Percentiles rank a stretch among this genome's conserved stretches.
phyloP scores from a whole-genome alignment of 2,888 invertebrate genomes.

The Apodemia mormo region DNA sequence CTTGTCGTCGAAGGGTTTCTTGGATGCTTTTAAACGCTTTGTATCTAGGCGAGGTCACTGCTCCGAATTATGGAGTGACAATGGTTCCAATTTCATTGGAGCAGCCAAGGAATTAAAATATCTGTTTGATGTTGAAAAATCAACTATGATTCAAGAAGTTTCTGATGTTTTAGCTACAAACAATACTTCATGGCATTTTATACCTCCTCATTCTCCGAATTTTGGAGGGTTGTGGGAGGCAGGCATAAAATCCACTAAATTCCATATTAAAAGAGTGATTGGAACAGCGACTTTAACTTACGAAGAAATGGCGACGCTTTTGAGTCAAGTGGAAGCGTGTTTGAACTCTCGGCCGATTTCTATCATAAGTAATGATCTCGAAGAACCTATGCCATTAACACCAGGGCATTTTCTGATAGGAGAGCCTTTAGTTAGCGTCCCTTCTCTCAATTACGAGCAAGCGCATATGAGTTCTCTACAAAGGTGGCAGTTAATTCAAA shows the following conservation, averaged over 20 bases:
- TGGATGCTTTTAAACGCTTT: background rate
- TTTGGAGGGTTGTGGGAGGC: slow-evolving; percentile 3
- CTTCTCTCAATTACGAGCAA: background rate
- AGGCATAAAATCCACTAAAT: background rate
- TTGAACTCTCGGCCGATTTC: slow-evolving; percentile 3
- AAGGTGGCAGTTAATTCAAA: background rate
- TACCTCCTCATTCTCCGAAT: background rate
- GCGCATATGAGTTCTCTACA: background rate
- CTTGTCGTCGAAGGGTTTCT: background rate
- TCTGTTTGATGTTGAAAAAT: background rate
- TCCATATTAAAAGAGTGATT: background rate
- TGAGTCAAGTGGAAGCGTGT: slow-evolving; percentile 1
- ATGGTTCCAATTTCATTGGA: background rate
- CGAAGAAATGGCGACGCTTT: background rate
- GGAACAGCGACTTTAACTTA: background rate
- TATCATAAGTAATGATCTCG: background rate
- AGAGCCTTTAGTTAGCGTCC: background rate
- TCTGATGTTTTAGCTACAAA: background rate
- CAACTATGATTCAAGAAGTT: background rate
- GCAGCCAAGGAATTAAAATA: background rate
- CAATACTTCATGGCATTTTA: background rate
- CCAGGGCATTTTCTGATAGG: background rate
- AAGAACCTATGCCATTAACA: slow-evolving; percentile 1
- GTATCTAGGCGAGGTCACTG: background rate
- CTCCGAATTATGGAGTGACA: background rate